These are phyloP conservation scores for Myrmophylax atrothorax DNA, from an alignment of 2,113 vertebrate species.

Conservation along the genomic window DNA sequence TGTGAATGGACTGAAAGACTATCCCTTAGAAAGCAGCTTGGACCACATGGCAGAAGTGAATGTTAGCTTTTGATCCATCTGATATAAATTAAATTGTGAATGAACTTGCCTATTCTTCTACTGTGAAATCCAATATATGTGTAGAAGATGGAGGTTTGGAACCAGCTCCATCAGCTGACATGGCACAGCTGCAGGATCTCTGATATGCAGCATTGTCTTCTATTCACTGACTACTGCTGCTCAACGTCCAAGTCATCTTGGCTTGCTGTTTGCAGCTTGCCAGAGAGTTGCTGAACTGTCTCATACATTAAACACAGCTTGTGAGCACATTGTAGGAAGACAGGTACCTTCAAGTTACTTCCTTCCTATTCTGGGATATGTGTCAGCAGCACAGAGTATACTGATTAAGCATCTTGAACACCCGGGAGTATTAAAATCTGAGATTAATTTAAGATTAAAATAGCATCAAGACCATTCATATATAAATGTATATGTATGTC, in stretches of 20 bases:
- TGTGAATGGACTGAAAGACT: not conserved
- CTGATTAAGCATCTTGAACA: not conserved
- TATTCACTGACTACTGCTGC: not conserved
- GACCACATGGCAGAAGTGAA: not conserved
- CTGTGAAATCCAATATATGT: not conserved
- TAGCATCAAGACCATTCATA: slow-evolving; percentile 30
- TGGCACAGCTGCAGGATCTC: not conserved
- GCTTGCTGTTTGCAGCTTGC: not conserved
- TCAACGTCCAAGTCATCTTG: not conserved
- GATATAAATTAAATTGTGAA: not conserved
- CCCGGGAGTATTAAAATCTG: slow-evolving; percentile 32
- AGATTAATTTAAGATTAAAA: slow-evolving; percentile 44
- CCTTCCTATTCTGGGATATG: slow-evolving; percentile 31
- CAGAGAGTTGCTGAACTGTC: not conserved
- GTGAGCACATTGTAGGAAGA: not conserved
- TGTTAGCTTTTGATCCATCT: not conserved
- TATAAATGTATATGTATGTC: not conserved
- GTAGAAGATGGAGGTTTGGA: not conserved
- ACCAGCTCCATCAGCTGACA: not conserved
- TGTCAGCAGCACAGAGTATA: not conserved
- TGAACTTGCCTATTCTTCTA: not conserved
- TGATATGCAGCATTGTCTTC: not conserved
- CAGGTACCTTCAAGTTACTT: slow-evolving; percentile 22
- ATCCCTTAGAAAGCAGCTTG: not conserved
- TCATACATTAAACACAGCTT: not conserved